Conservation (phyloP, 1,140 invertebrate species). For the Oscheius sp. region DNA sequence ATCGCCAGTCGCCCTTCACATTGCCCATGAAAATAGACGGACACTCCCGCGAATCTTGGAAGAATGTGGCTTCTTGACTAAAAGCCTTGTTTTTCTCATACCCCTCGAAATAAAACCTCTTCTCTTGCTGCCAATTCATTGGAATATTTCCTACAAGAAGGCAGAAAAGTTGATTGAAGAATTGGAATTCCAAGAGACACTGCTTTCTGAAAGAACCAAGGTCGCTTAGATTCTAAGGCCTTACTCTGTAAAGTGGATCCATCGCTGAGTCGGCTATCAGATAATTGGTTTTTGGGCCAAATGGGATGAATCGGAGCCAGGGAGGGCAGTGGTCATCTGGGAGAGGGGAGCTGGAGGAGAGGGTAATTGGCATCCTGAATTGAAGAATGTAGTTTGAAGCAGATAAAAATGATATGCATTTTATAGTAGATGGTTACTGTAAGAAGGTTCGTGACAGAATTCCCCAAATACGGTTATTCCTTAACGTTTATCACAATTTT, state of each 20-base stretch:
- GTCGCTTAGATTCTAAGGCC: not conserved
- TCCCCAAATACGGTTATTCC: too few relatives aligned
- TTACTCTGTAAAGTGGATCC: not conserved
- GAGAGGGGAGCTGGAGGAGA: not conserved
- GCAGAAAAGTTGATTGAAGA: not conserved
- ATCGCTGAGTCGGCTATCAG: not conserved
- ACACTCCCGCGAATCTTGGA: not conserved
- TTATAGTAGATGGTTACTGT: too few relatives aligned
- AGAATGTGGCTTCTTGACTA: not conserved
- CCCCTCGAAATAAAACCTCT: not conserved
- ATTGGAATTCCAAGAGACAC: slow-evolving; percentile 1
- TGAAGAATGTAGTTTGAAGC: too few relatives aligned
- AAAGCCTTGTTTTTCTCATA: not conserved
- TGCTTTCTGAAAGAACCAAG: not conserved
- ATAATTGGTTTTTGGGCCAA: not conserved
- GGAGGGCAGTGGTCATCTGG: not conserved
- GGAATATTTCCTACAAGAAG: not conserved
- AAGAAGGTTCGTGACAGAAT: too few relatives aligned
- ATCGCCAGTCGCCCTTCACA: not conserved
- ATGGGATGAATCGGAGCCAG: not conserved
- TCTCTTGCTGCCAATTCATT: not conserved
- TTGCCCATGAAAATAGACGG: not conserved
- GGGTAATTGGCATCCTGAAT: not conserved
- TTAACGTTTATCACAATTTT: too few relatives aligned
- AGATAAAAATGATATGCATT: too few relatives aligned